phyloP scores from a whole-genome alignment of 2,797 vertebrate genomes.

The Takifugu ocellatus region DNA sequence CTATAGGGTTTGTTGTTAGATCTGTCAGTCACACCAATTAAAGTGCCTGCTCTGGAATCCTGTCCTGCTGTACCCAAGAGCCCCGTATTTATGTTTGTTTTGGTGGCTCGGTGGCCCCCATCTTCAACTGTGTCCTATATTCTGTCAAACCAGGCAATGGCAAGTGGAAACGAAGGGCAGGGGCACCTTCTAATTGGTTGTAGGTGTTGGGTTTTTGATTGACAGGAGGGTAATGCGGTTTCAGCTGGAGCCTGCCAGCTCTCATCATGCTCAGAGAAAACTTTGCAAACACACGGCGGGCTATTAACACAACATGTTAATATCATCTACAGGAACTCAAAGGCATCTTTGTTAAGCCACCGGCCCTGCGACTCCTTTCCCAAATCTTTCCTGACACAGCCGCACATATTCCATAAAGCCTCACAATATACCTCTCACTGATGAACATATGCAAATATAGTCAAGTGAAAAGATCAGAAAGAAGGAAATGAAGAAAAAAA shows the following conservation, averaged over 20 bases:
- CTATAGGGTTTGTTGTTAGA: slow-evolving; percentile 67
- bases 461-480: neutral
- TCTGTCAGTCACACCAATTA: slow-evolving; percentile 73
- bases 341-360: slow-evolving; percentile 9
- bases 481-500: neutral
- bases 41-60: slow-evolving; percentile 58
- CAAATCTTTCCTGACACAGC: neutral
- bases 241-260: slow-evolving; percentile 55
- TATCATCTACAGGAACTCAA: slow-evolving; percentile 12
- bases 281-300: slow-evolving; percentile 8
- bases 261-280: slow-evolving; percentile 46
- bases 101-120: slow-evolving; percentile 59
- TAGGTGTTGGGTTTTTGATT: slow-evolving; percentile 70
- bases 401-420: neutral
- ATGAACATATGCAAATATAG: neutral
- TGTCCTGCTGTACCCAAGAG: slow-evolving; percentile 51
- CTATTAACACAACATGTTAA: slow-evolving; percentile 3
- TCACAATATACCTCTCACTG: neutral
- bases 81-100: slow-evolving; percentile 71
- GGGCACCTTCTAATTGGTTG: slow-evolving; percentile 68
- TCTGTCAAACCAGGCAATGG: slow-evolving; percentile 29
- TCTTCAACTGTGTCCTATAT: slow-evolving; percentile 31
- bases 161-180: slow-evolving; percentile 21
- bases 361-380: neutral
- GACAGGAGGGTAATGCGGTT: slow-evolving; percentile 55